Percentiles rank a stretch among this genome's conserved stretches.
phyloP scores from a whole-genome alignment of 2,113 vertebrate genomes.

The Candoia aspera region DNA sequence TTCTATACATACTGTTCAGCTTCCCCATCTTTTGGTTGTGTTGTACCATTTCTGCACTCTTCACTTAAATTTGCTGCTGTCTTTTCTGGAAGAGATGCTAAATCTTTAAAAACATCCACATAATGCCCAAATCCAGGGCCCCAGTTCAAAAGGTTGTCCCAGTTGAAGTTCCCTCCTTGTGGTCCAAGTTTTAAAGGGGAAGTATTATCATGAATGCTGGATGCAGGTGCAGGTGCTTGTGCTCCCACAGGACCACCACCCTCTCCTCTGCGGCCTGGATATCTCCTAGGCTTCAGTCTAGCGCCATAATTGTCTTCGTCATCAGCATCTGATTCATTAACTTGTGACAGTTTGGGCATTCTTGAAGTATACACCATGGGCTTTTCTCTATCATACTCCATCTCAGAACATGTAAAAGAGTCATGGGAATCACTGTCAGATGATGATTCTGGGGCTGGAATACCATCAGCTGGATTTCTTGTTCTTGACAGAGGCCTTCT shows the following conservation, averaged over 20 bases:
- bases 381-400: conserved; percentile 96
- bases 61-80: conserved; percentile 79
- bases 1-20: conserved; percentile 93
- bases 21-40: conserved; percentile 88
- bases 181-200: conserved; percentile 85
- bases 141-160: conserved; percentile 99
- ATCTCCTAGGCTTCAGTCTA: conserved; percentile 87
- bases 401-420: conserved; percentile 98
- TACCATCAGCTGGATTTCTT: conserved; percentile 92
- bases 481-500: conserved; percentile 89
- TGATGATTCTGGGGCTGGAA: conserved; percentile 92
- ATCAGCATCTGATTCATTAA: conserved; percentile 96
- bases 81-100: conserved; percentile 93
- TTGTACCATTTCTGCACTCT: conserved; percentile 84
- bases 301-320: conserved; percentile 90
- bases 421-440: conserved; percentile 98
- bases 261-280: conserved; percentile 89
- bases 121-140: conserved; percentile 97
- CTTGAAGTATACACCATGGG: conserved; percentile 86
- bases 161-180: conserved; percentile 88
- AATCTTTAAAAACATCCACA: conserved; percentile 96
- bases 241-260: conserved; percentile 78
- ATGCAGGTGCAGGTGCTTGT: conserved; percentile 44
- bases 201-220: conserved; percentile 75
- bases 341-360: conserved; percentile 95